A percentile compares a stretch with the other conserved stretches of the same genome.
Evolutionary conservation across 23 tunicate species (phyloP).

Genomic region (Ascidia mentula): DNA sequence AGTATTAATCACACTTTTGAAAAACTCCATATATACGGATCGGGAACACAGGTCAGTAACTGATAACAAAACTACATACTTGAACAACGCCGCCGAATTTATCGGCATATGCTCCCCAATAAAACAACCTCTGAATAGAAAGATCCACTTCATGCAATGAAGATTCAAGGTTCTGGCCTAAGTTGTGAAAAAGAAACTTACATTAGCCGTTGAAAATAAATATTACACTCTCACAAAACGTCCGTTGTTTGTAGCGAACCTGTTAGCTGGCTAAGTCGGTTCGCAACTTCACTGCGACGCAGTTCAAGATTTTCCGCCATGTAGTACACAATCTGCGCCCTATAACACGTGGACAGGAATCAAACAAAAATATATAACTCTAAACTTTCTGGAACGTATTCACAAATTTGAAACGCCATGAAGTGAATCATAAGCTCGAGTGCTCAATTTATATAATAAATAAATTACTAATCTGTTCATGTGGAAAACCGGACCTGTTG

Average conservation of each 20-base stretch:
- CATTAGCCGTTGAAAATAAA: too few species aligned
- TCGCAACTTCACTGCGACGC: constrained; percentile 73
- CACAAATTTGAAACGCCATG: not conserved
- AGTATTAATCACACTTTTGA: too few species aligned
- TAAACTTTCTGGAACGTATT: not conserved
- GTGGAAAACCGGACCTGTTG: constrained; percentile 62
- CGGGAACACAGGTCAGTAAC: too few species aligned
- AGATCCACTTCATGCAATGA: constrained; percentile 67
- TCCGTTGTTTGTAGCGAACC: constrained; percentile 19
- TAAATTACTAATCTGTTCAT: too few species aligned
- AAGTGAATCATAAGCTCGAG: too few species aligned
- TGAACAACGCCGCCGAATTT: constrained; percentile 94
- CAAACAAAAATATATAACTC: too few species aligned
- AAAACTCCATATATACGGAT: too few species aligned
- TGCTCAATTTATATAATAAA: too few species aligned
- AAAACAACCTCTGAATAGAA: constrained; percentile 81
- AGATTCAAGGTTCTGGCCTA: constrained; percentile 24
- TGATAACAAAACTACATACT: constrained; percentile 19
- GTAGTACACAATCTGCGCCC: constrained; percentile 97
- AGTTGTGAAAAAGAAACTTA: too few species aligned
- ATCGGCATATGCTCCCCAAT: constrained; percentile 99
- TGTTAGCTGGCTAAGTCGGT: constrained; percentile 47
- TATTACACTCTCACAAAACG: too few species aligned
- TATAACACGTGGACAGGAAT: constrained; percentile 1
- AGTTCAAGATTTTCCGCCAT: constrained; percentile 95